phyloP scores from a whole-genome alignment of 1,140 invertebrate genomes.

The Lordiphosa mommai region DNA sequence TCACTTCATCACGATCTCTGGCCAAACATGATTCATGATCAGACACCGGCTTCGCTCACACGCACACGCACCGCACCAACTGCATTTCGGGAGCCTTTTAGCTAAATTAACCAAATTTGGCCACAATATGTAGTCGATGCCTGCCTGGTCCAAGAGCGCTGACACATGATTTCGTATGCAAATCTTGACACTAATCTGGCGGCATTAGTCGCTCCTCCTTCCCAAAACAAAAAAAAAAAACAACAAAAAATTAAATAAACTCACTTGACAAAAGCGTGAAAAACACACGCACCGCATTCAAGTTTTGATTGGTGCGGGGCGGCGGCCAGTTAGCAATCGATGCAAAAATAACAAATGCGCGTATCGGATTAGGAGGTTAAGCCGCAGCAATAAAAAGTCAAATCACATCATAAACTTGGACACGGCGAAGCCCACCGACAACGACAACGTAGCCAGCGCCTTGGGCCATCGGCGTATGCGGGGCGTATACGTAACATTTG shows the following conservation, averaged over 20 bases:
- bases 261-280: conserved; percentile 68
- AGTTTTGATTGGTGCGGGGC: conserved; percentile 36
- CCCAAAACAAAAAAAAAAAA: conserved; percentile 12
- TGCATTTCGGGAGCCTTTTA: conserved; percentile 4
- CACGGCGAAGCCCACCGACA: conserved; percentile 34
- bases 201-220: conserved; percentile 58
- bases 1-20: conserved; percentile 17
- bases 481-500: conserved; percentile 71
- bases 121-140: conserved; percentile 33
- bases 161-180: conserved; percentile 74
- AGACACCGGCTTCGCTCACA: neutral
- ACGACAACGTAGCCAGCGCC: conserved; percentile 32
- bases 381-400: conserved; percentile 54
- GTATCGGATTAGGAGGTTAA: conserved; percentile 58
- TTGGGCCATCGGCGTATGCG: conserved; percentile 39
- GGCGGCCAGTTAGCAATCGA: conserved; percentile 3
- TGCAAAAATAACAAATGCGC: conserved; percentile 14
- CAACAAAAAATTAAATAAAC: too few species aligned
- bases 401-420: conserved; percentile 44
- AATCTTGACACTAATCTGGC: conserved; percentile 77
- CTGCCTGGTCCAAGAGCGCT: conserved; percentile 7
- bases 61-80: conserved; percentile 8
- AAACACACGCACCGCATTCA: conserved; percentile 23
- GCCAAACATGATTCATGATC: conserved; percentile 47
- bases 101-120: conserved; percentile 52